Percentiles rank a stretch among this genome's conserved stretches.
Conservation (phyloP, 2,113 vertebrate genomes). For the Kryptolebias marmoratus region DNA sequence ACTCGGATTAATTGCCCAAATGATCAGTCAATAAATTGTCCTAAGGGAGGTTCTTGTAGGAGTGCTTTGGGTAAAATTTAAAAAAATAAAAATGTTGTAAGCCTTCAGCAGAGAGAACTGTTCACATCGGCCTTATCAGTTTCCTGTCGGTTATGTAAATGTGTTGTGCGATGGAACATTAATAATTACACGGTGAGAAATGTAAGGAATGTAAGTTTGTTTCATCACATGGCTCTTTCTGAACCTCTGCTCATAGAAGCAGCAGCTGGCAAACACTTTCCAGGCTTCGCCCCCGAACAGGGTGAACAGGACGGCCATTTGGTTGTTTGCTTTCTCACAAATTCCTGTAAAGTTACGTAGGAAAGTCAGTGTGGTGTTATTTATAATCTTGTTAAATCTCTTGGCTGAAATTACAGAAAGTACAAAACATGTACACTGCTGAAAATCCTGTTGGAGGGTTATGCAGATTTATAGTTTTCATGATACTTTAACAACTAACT, state of each 20-base stretch:
- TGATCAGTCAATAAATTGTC: slow-evolving; percentile 43
- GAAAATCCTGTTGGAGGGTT: too few species aligned
- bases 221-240: slow-evolving; percentile 47
- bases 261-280: slow-evolving; percentile 50
- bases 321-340: slow-evolving; percentile 40
- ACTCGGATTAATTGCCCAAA: slow-evolving; percentile 40
- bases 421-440: neutral
- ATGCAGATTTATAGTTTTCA: too few species aligned
- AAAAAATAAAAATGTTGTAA: slow-evolving; percentile 6
- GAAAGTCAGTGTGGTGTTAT: neutral
- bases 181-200: slow-evolving; percentile 78
- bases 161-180: slow-evolving; percentile 56
- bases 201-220: slow-evolving; percentile 74
- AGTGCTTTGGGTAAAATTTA: slow-evolving; percentile 30
- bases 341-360: slow-evolving; percentile 25
- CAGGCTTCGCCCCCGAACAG: slow-evolving; percentile 19
- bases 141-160: neutral
- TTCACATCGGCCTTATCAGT: slow-evolving; percentile 17
- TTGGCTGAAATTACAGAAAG: neutral
- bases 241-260: slow-evolving; percentile 37
- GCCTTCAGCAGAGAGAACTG: neutral
- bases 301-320: slow-evolving; percentile 30
- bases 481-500: too few species aligned
- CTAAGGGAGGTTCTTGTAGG: slow-evolving; percentile 40
- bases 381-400: slow-evolving; percentile 1